phyloP scores from a whole-genome alignment of 2,797 vertebrate genomes.

The Leptoclinus maculatus region DNA sequence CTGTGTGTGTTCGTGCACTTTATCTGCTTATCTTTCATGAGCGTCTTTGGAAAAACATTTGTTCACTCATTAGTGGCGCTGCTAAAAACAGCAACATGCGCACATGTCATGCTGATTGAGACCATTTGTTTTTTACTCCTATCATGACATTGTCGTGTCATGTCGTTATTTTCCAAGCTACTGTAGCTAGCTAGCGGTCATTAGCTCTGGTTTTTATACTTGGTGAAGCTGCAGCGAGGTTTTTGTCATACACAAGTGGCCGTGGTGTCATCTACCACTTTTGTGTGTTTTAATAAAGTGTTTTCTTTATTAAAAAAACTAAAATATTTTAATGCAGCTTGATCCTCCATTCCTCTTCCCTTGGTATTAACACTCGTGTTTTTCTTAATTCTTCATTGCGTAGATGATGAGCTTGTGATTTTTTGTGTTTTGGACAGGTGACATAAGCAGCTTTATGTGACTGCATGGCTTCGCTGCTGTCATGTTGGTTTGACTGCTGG shows the following conservation, averaged over 20 bases:
- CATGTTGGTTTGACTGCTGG: slow-evolving; percentile 26
- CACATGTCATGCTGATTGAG: not conserved
- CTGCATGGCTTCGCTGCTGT: slow-evolving; percentile 27
- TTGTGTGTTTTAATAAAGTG: too few relatives aligned
- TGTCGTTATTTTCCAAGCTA: too few relatives aligned
- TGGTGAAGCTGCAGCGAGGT: too few relatives aligned
- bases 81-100: slow-evolving; percentile 17
- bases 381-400: slow-evolving; percentile 6
- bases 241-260: too few relatives aligned
- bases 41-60: slow-evolving; percentile 10
- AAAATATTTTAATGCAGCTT: not conserved
- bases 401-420: slow-evolving; percentile 13
- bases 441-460: slow-evolving; percentile 67
- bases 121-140: not conserved
- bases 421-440: slow-evolving; percentile 24
- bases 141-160: slow-evolving; percentile 15
- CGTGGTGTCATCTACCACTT: too few relatives aligned
- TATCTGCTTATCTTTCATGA: slow-evolving; percentile 55
- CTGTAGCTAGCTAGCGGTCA: too few relatives aligned
- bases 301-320: not conserved
- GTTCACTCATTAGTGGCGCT: slow-evolving; percentile 7
- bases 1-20: slow-evolving; percentile 20
- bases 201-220: too few relatives aligned
- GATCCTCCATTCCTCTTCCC: slow-evolving; percentile 6
- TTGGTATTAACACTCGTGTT: slow-evolving; percentile 12